phyloP scores from a whole-genome alignment of 1,140 invertebrate genomes.

The Drosophila athabasca region DNA sequence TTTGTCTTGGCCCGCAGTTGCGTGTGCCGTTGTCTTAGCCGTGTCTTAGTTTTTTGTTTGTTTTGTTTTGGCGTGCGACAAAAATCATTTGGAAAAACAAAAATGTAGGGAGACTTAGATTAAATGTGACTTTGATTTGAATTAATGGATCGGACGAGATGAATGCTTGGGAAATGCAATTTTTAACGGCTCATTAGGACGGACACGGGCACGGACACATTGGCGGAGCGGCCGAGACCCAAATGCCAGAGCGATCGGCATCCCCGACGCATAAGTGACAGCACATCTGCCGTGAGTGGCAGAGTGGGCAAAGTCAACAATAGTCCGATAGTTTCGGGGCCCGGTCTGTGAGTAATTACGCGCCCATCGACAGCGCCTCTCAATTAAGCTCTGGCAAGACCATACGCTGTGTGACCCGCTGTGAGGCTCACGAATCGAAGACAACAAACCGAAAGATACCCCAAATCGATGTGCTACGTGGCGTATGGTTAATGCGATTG shows the following conservation, averaged over 20 bases:
- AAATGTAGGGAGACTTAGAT: slow-evolving; percentile 42
- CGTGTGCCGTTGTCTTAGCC: slow-evolving; percentile 33
- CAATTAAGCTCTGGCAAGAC: slow-evolving; percentile 56
- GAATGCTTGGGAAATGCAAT: slow-evolving; percentile 58
- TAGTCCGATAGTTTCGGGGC: slow-evolving; percentile 24
- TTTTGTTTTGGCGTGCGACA: slow-evolving; percentile 61
- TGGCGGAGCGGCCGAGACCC: slow-evolving; percentile 58
- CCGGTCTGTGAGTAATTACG: slow-evolving; percentile 60
- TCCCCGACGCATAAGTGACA: slow-evolving; percentile 25
- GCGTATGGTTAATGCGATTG: slow-evolving; percentile 48
- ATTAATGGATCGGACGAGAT: slow-evolving; percentile 53
- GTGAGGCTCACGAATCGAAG: slow-evolving; percentile 38
- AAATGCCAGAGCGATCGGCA: slow-evolving; percentile 38
- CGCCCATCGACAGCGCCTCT: slow-evolving; percentile 57
- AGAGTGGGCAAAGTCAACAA: slow-evolving; percentile 36
- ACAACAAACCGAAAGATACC: slow-evolving; percentile 4
- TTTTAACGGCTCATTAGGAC: slow-evolving; percentile 55
- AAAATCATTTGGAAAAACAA: slow-evolving; percentile 4
- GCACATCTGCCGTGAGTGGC: slow-evolving; percentile 23
- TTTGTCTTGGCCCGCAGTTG: slow-evolving; percentile 61
- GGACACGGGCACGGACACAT: slow-evolving; percentile 19
- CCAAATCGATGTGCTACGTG: slow-evolving; percentile 41
- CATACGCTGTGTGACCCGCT: slow-evolving; percentile 28
- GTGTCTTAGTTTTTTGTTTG: slow-evolving; percentile 9
- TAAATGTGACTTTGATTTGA: slow-evolving; percentile 65